A percentile compares a stretch with the other conserved stretches of the same genome.
Conservation (phyloP, 2,888 invertebrate genomes). For the Plagiodera versicolora region DNA sequence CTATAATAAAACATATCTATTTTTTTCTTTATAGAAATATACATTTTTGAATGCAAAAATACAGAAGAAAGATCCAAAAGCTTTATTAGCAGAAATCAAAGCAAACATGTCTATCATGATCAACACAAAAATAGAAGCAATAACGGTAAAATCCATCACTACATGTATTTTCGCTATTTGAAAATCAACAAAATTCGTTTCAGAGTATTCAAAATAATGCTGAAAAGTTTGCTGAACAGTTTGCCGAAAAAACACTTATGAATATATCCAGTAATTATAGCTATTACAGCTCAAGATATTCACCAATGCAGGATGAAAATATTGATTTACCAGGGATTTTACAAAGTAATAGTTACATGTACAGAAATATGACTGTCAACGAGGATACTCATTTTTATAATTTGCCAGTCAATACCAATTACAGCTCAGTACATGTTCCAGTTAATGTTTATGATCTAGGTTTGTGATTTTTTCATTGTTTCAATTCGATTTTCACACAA, state of each 20-base stretch:
- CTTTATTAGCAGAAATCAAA: slow-evolving; percentile 77
- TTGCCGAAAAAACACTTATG: slow-evolving; percentile 51
- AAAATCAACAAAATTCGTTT: slow-evolving; percentile 38
- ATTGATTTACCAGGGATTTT: slow-evolving; percentile 34
- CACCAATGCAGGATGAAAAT: slow-evolving; percentile 54
- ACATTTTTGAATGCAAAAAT: slow-evolving; percentile 77
- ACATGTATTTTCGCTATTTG: background rate
- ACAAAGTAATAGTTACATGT: slow-evolving; percentile 49
- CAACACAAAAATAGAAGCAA: slow-evolving; percentile 86
- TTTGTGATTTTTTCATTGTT: slow-evolving; percentile 46
- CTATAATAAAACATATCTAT: background rate
- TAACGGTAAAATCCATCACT: slow-evolving; percentile 60
- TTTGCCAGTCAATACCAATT: slow-evolving; percentile 75
- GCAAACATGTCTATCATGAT: slow-evolving; percentile 83
- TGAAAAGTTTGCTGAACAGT: slow-evolving; percentile 64
- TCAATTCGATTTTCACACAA: background rate
- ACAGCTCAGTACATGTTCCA: slow-evolving; percentile 90
- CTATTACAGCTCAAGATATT: slow-evolving; percentile 85
- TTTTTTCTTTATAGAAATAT: slow-evolving; percentile 65
- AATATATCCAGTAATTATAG: slow-evolving; percentile 48
- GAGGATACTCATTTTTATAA: slow-evolving; percentile 83
- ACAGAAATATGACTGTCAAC: slow-evolving; percentile 63
- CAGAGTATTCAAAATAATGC: slow-evolving; percentile 78
- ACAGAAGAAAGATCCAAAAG: slow-evolving; percentile 75
- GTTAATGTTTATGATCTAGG: slow-evolving; percentile 89